Evolutionary conservation across 2,113 vertebrate species (phyloP).

Genomic region (Salvelinus alpinus): DNA sequence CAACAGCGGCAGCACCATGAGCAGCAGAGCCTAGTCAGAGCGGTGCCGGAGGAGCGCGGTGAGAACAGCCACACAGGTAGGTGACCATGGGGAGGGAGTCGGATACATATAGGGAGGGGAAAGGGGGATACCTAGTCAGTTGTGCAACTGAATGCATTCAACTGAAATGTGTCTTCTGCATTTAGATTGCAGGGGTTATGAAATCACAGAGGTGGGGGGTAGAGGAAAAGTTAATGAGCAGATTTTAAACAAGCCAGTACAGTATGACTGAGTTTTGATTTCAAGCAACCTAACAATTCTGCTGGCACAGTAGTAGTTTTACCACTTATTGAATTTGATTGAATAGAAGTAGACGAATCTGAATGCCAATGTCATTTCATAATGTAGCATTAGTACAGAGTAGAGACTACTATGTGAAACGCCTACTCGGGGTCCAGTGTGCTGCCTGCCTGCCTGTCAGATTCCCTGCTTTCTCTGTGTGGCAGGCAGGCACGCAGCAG

Average conservation of each 20-base stretch:
- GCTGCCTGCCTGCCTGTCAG: not conserved
- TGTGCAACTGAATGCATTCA: too few species aligned
- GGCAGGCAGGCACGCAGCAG: not conserved
- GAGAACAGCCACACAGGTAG: constrained; percentile 51
- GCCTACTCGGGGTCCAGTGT: not conserved
- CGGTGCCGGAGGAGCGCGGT: not conserved
- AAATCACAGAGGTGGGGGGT: not conserved
- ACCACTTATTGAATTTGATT: not conserved
- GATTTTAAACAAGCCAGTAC: not conserved
- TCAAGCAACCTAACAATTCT: not conserved
- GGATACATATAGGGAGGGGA: not conserved
- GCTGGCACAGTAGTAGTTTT: not conserved
- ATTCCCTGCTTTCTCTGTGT: not conserved
- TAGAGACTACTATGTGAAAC: not conserved
- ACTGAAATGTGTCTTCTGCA: too few species aligned
- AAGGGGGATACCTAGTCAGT: too few species aligned
- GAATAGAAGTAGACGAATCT: not conserved
- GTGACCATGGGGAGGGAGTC: constrained; percentile 12
- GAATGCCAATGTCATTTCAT: not conserved
- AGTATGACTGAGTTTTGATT: not conserved
- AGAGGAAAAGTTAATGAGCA: not conserved
- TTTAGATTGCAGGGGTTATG: not conserved
- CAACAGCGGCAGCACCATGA: constrained; percentile 35
- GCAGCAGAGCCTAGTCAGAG: constrained; percentile 22
- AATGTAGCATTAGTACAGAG: not conserved